These are phyloP conservation scores for Brachypteracias leptosomus DNA, from an alignment of 2,113 vertebrate genomes.

Conservation along the genomic window DNA sequence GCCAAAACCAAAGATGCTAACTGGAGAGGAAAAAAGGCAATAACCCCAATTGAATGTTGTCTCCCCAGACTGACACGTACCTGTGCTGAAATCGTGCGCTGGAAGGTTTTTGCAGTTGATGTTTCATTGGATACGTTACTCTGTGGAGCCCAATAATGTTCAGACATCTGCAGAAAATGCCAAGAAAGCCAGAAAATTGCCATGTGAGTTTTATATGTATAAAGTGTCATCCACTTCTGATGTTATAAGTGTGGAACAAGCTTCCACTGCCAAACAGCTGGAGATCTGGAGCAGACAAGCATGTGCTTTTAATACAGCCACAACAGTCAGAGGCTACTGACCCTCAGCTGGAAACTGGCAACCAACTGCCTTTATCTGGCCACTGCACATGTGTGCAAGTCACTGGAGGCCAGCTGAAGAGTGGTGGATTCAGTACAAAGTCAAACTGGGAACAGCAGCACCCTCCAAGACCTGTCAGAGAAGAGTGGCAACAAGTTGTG, in stretches of 20 bases:
- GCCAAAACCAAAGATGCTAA: background rate
- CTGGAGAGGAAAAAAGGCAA: background rate
- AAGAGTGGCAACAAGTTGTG: background rate
- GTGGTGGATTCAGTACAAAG: background rate
- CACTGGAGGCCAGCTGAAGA: background rate
- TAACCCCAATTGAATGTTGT: background rate
- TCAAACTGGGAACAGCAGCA: background rate
- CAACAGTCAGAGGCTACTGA: background rate
- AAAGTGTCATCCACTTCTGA: background rate
- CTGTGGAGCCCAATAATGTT: constrained; percentile 98
- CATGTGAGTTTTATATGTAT: fast-evolving
- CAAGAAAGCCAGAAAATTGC: background rate
- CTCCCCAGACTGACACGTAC: constrained; percentile 61
- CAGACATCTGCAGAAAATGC: constrained; percentile 88
- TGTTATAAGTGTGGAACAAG: background rate
- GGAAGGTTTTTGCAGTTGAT: constrained; percentile 98
- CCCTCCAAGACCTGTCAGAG: background rate
- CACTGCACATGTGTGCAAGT: background rate
- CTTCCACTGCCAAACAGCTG: background rate
- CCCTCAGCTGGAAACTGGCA: background rate
- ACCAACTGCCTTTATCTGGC: background rate
- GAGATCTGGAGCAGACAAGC: background rate
- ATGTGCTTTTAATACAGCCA: background rate
- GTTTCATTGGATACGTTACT: constrained; percentile 98
- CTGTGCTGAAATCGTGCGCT: constrained; percentile 98